Percentiles rank a stretch among this genome's conserved stretches.
Evolutionary conservation across 2,113 vertebrate species (phyloP).

Genomic region (Ifrita kowaldi): DNA sequence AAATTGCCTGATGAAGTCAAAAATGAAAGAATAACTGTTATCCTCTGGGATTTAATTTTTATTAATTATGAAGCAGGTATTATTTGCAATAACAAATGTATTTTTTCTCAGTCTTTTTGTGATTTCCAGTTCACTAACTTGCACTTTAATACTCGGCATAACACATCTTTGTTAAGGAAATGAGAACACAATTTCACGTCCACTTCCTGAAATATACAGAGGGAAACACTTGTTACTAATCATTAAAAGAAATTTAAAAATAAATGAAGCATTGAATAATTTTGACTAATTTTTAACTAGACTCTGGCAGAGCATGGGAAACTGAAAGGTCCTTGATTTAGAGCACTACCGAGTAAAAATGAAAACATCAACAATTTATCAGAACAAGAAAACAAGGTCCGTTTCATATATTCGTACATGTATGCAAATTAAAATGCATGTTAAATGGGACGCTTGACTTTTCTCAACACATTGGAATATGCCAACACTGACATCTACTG

Average conservation of each 20-base stretch:
- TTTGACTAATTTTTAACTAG: neutral
- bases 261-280: neutral
- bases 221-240: neutral
- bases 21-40: neutral
- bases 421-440: neutral
- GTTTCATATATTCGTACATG: neutral
- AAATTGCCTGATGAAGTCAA: neutral
- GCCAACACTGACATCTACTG: slow-evolving; percentile 79
- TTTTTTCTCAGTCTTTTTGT: neutral
- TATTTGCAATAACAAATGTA: neutral
- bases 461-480: neutral
- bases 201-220: neutral
- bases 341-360: neutral
- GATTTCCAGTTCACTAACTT: neutral
- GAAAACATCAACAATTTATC: neutral
- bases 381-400: neutral
- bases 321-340: neutral
- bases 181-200: neutral
- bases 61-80: neutral
- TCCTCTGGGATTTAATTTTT: neutral
- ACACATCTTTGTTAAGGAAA: neutral
- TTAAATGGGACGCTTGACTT: neutral
- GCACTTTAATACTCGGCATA: neutral
- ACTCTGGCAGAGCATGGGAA: neutral
- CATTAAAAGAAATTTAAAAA: neutral